Evolutionary conservation across 53 echinoderm and acorn worm species (phyloP).

Genomic region (Apostichopus leukothele): DNA sequence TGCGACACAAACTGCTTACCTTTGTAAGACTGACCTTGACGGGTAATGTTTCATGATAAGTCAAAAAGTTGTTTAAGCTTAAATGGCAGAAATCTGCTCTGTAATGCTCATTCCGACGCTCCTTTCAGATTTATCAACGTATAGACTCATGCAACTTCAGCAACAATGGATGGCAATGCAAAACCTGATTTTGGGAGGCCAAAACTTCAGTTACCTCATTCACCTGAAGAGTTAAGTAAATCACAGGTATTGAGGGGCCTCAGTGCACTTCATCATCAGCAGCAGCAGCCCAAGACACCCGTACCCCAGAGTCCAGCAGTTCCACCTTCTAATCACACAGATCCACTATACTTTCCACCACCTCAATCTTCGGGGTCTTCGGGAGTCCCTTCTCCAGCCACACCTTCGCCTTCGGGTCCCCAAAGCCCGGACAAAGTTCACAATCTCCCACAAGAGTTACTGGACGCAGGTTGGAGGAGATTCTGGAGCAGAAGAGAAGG

Average conservation of each 20-base stretch:
- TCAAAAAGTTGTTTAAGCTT: no score
- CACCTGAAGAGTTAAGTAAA: constrained; percentile 18
- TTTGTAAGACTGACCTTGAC: no score
- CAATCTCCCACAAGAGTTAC: constrained; percentile 82
- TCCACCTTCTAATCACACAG: constrained; percentile 14
- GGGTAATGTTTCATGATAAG: no score
- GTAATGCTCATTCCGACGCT: no score
- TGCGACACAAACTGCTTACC: no score
- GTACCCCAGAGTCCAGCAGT: constrained; percentile 86
- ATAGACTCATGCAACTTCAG: background rate
- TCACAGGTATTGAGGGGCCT: constrained; percentile 10
- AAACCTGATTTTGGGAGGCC: constrained; percentile 31
- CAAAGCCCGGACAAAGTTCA: constrained; percentile 96
- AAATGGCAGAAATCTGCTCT: no score
- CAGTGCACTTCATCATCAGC: background rate
- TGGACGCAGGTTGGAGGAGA: constrained; percentile 90
- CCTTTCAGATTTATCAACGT: background rate
- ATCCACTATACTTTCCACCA: constrained; percentile 33
- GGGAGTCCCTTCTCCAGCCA: constrained; percentile 46
- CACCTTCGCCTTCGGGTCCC: constrained; percentile 52
- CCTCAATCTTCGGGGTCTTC: constrained; percentile 38
- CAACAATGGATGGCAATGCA: constrained; percentile 36
- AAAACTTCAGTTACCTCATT: constrained; percentile 16
- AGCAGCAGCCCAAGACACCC: constrained; percentile 64
- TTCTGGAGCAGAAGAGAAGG: constrained; percentile 96